Evolutionary conservation across 1,140 invertebrate species (phyloP).

Genomic region (Geopemphigus sp.): DNA sequence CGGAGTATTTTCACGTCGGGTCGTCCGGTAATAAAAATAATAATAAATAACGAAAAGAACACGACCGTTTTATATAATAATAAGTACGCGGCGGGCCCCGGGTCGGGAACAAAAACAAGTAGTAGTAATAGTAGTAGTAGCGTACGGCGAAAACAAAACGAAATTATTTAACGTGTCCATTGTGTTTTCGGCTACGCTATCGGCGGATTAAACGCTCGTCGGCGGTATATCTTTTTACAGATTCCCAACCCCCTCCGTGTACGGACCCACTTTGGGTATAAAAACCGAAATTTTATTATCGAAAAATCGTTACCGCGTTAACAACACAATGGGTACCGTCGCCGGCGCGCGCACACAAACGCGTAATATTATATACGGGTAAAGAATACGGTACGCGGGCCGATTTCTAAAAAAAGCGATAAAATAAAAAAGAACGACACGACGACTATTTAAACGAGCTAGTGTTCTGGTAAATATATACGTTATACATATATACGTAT

Average conservation of each 20-base stretch:
- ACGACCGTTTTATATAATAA: constrained; percentile 8
- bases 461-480: too few species aligned
- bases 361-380: background rate
- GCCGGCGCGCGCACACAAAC: background rate
- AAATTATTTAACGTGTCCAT: background rate
- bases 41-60: background rate
- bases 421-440: background rate
- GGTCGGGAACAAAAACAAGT: background rate
- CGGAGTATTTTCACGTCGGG: constrained; percentile 27
- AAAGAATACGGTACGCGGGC: background rate
- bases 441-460: background rate
- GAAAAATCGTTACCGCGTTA: constrained; percentile 7
- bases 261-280: background rate
- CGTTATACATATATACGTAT: too few species aligned
- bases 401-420: background rate
- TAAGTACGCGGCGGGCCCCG: background rate
- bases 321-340: constrained; percentile 25
- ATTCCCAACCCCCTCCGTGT: background rate
- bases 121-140: background rate
- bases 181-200: constrained; percentile 8
- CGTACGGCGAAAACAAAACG: constrained; percentile 7
- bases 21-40: background rate
- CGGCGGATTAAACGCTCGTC: constrained; percentile 20
- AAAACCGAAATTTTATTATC: constrained; percentile 17
- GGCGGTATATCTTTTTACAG: background rate